Base-by-base conservation (phyloP, 2,888 invertebrate genomes). In the Heliconius hortense region DNA sequence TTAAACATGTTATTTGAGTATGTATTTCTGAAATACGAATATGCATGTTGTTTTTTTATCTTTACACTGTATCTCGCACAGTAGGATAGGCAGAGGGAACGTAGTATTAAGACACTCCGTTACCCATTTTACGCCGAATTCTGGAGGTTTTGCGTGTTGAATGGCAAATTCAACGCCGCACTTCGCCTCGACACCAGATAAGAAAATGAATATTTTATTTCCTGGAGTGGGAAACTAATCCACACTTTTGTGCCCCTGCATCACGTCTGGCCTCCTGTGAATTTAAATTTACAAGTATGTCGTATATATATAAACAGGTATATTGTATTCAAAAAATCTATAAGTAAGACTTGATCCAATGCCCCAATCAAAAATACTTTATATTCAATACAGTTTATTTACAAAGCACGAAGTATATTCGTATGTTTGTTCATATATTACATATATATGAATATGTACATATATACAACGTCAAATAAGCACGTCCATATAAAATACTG, bases 381-480 rank as follows among this genome's bases (percentile, higher is more conserved):
- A n/a, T 11, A 35, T 35, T 63, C 4, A 63, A 63, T 68, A 48
- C 28, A 48, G 1, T 48, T 48, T 21, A 68, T 43, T 35, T 67
- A 7, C 5, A n/a, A 35, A 11, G 7, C 31, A 31, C 21, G 26
- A 1, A 31, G 1, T 69, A 69, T n/a, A 43, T 43, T 26, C 15
- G 13, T 67, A 43, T 43, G 10, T 26, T n/a, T 10, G 26, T 8
- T 48, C 18, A 18, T 26, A 67, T 39, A 66, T 67, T 43, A 43
- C 7, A 4, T 67, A 43, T 43, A 10, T 26, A 11, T 4, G 26
- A 8, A 67, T 18, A 67, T n/a, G 24, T 67, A 43, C 18, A 56
- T 69, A 66, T 8, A 8, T 69, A 56, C 56, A 68, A 53, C 7
- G 53, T 15, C 59, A 60, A 71, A 71, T 71, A 60, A 71, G 70